Evolutionary conservation across 2,888 invertebrate species (phyloP).

Genomic region (Amphimallon solstitiale): DNA sequence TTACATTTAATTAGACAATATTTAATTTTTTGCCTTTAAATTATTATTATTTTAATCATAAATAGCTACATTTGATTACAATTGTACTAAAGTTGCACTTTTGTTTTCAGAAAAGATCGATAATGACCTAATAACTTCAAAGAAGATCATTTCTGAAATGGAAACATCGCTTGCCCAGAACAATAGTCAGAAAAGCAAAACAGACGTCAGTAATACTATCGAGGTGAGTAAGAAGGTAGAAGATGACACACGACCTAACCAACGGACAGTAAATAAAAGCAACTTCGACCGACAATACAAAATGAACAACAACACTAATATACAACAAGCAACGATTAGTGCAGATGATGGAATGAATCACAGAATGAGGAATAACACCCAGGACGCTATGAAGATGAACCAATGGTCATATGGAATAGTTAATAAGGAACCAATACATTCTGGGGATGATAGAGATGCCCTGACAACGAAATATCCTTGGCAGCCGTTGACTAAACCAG

Average conservation of each 20-base stretch:
- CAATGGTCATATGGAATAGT: slow-evolving; percentile 39
- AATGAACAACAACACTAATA: not conserved
- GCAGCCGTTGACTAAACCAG: slow-evolving; percentile 45
- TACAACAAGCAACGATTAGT: slow-evolving; percentile 5
- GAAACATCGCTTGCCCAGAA: slow-evolving; percentile 34
- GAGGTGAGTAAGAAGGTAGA: slow-evolving; percentile 28
- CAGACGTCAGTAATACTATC: slow-evolving; percentile 27
- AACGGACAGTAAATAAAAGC: not conserved
- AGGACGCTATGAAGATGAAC: slow-evolving; percentile 41
- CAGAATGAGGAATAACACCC: slow-evolving; percentile 27
- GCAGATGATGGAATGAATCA: slow-evolving; percentile 3
- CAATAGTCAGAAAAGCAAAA: slow-evolving; percentile 29
- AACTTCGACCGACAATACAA: slow-evolving; percentile 1
- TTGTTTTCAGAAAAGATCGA: slow-evolving; percentile 57
- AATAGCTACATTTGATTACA: no score
- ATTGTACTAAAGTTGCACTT: slow-evolving; percentile 36
- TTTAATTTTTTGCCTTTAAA: no score
- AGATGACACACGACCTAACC: not conserved
- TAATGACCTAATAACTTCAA: slow-evolving; percentile 55
- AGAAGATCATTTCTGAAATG: slow-evolving; percentile 53
- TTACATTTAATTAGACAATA: no score
- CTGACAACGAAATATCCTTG: slow-evolving; percentile 46
- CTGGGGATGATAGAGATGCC: slow-evolving; percentile 26
- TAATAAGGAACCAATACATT: slow-evolving; percentile 26
- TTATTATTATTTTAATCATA: no score